Base-by-base conservation (phyloP, 2,113 vertebrate species). In the Mixornis gularis region DNA sequence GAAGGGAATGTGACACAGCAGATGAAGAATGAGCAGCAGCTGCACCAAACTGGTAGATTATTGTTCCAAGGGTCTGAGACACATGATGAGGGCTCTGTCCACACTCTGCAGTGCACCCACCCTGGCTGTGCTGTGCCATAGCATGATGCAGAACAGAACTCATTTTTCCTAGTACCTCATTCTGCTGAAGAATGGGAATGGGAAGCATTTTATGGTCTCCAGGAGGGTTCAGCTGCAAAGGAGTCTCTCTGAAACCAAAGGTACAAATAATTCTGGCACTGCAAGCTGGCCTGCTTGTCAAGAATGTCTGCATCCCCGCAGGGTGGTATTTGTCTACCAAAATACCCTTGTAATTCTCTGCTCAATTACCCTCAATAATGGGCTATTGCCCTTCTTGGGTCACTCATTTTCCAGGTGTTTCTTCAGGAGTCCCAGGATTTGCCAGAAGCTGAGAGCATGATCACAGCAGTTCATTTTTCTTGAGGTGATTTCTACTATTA, bases 81-180 rank as follows among this genome's bases (percentile, higher is more conserved):
- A 36, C 6, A 4, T 3, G 10, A 1, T 21, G n/a, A 77, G 32
- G 21, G 9, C 20, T 86, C 56, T 85, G 40, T 26, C 30, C 22
- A 29, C 14, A 6, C 69, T 29, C 44, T 69, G 9, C 26, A 43
- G 65, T 22, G 38, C 51, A 58, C 25, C 27, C 17, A 44, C 12
- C 10, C 46, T 17, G 7, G 26, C 20, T 53, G 10, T 46, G 17
- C 64, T 52, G 19, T 32, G 19, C 64, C n/a, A 25, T 20, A 56
- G 27, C 0, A 6, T 0, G 0, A 7, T 32, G 43, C 19, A 7
- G 34, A 55, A 51, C 11, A 34, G 20, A 71, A 43, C 18, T 51
- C 3, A 5, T 12, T 72, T 80, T 30, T 53, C 38, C 41, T 9
- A 5, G 34, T 12, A 60, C 34, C 11, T 25, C 38, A 5, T 34